Percentiles rank a stretch among this genome's conserved stretches.
Conservation (phyloP, 2,113 vertebrate genomes). For the Plectropomus leopardus region DNA sequence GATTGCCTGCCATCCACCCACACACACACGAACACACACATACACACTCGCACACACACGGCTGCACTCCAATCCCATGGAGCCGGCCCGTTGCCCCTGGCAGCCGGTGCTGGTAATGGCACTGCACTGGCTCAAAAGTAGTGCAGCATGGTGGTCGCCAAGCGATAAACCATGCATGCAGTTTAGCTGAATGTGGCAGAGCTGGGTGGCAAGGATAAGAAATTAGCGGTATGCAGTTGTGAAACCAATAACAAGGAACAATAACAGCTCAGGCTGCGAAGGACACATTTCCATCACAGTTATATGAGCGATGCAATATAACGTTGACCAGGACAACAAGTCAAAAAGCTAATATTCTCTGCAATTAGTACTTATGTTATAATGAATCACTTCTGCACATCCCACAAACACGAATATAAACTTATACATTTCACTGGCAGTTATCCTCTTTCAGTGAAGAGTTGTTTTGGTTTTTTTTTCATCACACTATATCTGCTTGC, state of each 20-base stretch:
- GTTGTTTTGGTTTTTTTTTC: too few relatives aligned
- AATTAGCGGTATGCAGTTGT: constrained; percentile 8
- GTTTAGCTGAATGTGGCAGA: constrained; percentile 34
- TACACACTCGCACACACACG: constrained; percentile 49
- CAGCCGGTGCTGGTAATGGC: constrained; percentile 65
- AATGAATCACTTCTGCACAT: too few relatives aligned
- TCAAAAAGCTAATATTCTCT: neutral
- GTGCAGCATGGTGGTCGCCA: constrained; percentile 37
- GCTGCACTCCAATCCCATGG: constrained; percentile 64
- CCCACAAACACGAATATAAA: too few relatives aligned
- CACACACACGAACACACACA: constrained; percentile 12
- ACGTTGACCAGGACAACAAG: neutral
- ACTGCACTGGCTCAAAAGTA: constrained; percentile 49
- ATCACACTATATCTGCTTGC: too few relatives aligned
- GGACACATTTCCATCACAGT: constrained; percentile 7
- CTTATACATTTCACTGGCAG: too few relatives aligned
- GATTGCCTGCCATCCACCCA: constrained; percentile 72
- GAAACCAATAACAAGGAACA: constrained; percentile 25
- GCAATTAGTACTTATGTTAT: too few relatives aligned
- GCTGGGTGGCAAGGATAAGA: constrained; percentile 17
- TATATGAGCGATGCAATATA: neutral
- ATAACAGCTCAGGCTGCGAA: neutral
- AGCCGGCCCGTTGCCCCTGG: constrained; percentile 69
- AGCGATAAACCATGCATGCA: constrained; percentile 31
- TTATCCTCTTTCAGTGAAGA: too few relatives aligned